Percentiles rank a stretch among this genome's conserved stretches.
phyloP scores from a whole-genome alignment of 2,113 vertebrate genomes.

The Bubo blakistoni region DNA sequence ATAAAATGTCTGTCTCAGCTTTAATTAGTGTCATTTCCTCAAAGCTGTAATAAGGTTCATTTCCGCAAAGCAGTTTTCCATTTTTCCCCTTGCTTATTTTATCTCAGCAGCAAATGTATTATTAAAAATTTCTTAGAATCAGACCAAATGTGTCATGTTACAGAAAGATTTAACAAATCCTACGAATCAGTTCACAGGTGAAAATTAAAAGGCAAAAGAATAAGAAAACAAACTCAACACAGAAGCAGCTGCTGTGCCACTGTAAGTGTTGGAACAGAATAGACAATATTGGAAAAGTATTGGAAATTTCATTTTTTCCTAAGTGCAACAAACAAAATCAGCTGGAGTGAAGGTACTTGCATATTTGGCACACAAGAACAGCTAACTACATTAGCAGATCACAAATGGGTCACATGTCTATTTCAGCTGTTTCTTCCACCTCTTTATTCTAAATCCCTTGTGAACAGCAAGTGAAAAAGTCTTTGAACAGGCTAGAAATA shows the following conservation, averaged over 20 bases:
- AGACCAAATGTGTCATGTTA: not conserved
- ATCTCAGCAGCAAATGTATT: not conserved
- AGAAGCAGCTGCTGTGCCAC: not conserved
- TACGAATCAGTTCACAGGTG: not conserved
- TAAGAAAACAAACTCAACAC: not conserved
- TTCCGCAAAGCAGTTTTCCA: not conserved
- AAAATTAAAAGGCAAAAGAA: not conserved
- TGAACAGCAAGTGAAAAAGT: not conserved
- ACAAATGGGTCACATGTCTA: not conserved
- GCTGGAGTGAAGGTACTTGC: not conserved
- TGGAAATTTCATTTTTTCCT: not conserved
- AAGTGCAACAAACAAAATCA: not conserved
- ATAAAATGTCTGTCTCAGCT: slow-evolving; percentile 22
- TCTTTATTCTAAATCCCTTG: not conserved
- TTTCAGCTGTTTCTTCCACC: not conserved
- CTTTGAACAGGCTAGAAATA: not conserved
- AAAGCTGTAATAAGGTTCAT: slow-evolving; percentile 32
- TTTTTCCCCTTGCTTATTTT: slow-evolving; percentile 29
- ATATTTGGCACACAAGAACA: not conserved
- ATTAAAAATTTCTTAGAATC: not conserved
- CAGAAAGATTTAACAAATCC: not conserved
- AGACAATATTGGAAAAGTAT: not conserved
- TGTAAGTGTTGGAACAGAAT: not conserved
- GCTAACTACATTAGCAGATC: not conserved
- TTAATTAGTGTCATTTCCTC: slow-evolving; percentile 39